phyloP scores from a whole-genome alignment of 2,888 invertebrate genomes.

The Drosophila merina region DNA sequence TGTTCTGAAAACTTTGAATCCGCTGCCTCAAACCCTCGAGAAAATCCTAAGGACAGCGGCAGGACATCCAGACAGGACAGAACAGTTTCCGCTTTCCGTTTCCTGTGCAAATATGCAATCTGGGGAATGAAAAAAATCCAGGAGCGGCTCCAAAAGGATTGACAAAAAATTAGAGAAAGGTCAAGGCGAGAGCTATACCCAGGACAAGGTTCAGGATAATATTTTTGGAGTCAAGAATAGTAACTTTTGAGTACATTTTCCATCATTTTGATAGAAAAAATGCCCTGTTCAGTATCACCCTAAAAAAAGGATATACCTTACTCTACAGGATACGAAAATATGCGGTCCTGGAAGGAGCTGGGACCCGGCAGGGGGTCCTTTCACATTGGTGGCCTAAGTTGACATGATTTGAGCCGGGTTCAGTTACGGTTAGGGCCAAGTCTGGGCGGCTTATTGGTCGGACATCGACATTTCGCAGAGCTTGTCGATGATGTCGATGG shows the following conservation, averaged over 20 bases:
- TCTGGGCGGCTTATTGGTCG: slow-evolving; percentile 57
- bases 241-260: too few relatives aligned
- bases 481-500: slow-evolving; percentile 29
- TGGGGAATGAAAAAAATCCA: slow-evolving; percentile 1
- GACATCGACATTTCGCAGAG: slow-evolving; percentile 29
- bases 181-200: too few relatives aligned
- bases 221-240: too few relatives aligned
- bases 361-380: not conserved
- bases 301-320: not conserved
- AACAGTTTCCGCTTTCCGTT: slow-evolving; percentile 54
- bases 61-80: slow-evolving; percentile 12
- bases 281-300: too few relatives aligned
- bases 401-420: slow-evolving; percentile 60
- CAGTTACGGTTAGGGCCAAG: slow-evolving; percentile 22
- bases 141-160: slow-evolving; percentile 1
- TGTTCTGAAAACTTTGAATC: not conserved
- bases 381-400: slow-evolving; percentile 46
- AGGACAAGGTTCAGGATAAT: too few relatives aligned
- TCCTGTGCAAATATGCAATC: slow-evolving; percentile 65
- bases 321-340: slow-evolving; percentile 7
- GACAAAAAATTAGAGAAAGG: too few relatives aligned
- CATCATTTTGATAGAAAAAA: too few relatives aligned
- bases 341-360: not conserved
- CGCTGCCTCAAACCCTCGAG: not conserved
- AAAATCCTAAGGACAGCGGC: not conserved